Evolutionary conservation across 1,140 invertebrate species (phyloP), one percentile per base, ranked within the genome.

Genomic region (Sweltsa coloradensis): DNA sequence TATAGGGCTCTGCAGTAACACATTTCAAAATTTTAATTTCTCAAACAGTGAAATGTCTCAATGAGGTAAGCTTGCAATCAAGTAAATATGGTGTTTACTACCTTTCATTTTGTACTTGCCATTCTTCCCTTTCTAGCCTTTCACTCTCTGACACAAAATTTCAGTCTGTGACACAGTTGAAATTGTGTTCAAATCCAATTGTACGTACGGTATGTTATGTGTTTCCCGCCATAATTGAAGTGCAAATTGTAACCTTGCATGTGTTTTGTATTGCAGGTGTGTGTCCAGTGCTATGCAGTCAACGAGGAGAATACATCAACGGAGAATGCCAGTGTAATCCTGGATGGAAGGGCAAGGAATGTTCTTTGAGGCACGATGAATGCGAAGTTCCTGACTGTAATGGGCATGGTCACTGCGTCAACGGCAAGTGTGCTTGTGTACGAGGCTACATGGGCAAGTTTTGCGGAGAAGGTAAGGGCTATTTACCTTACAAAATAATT

Each of bases 291-390:
- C 70, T 97, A 3, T 98, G 95, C 66, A 92, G 83, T 55, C 90
- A 93, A 61, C 80, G 92, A 50, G 96, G 95, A 22, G 86, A 97
- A 61, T 98, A 97, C 65, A 83, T 90, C 45, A 93, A 95, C 55
- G 95, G 95, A 34, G 83, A 89, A 61, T 98, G 94, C 63, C 81
- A 89, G 55, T 99, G 96, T 61, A 93, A 95, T 66, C 86, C 90
- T 1, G 94, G 94, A 11, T 98, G 89, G 87, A 97, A 96, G 67
- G 95, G 95, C 40, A 86, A 86, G 63, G 91, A 90, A 61, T 99
- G 96, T 65, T 89, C 85, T 19, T 64, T 96, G 37, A 73, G 87
- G n/a, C 87, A 91, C 60, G 86, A 92, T 57, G 89, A 92, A 66
- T 92, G 89, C 61, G 89, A 94, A 71, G 83, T 93, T 43, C 84